These are phyloP conservation scores for Gobiocypris rarus DNA, from an alignment of 2,113 vertebrate genomes.

Conservation along the genomic window DNA sequence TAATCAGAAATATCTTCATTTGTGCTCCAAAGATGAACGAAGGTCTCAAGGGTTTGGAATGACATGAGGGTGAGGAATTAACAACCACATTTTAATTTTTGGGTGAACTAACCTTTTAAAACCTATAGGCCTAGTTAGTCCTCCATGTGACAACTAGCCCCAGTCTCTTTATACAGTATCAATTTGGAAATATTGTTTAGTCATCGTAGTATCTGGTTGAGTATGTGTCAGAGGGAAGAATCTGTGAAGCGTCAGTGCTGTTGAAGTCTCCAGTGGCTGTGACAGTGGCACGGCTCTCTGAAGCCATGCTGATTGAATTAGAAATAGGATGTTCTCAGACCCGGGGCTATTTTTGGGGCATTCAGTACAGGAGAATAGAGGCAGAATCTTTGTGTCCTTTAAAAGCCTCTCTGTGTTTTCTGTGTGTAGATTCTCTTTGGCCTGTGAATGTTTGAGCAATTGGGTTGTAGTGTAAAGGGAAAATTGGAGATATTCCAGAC, in stretches of 20 bases:
- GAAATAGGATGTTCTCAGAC: slow-evolving; percentile 35
- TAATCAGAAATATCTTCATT: too few relatives aligned
- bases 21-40: too few relatives aligned
- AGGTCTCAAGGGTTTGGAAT: too few relatives aligned
- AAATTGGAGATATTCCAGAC: neutral
- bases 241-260: neutral
- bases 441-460: slow-evolving; percentile 24
- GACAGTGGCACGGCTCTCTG: slow-evolving; percentile 4
- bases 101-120: too few relatives aligned
- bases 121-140: neutral
- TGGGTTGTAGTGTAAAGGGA: neutral
- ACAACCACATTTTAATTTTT: too few relatives aligned
- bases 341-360: slow-evolving; percentile 35
- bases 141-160: neutral
- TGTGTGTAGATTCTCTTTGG: slow-evolving; percentile 25
- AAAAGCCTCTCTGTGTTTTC: slow-evolving; percentile 23
- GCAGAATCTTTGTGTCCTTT: slow-evolving; percentile 25
- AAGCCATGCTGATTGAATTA: slow-evolving; percentile 32
- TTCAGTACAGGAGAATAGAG: slow-evolving; percentile 22
- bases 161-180: neutral
- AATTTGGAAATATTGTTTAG: neutral
- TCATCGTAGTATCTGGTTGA: neutral
- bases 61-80: too few relatives aligned
- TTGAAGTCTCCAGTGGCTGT: slow-evolving; percentile 4
- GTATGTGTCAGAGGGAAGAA: slow-evolving; percentile 14